Conservation (phyloP, 2,888 invertebrate species). For the Rosalia funebris region DNA sequence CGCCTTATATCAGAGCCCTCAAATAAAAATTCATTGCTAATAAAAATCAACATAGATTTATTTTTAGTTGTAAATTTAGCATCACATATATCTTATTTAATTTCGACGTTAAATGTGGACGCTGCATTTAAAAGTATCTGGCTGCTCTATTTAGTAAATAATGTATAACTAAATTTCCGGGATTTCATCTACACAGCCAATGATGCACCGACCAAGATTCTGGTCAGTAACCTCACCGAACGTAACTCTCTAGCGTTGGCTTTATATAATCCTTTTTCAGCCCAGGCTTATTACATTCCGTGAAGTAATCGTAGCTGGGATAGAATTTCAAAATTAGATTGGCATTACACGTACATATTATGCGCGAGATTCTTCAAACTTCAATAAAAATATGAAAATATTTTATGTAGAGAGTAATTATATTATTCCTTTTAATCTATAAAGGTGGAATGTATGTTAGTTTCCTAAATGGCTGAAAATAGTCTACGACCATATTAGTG, state of each 20-base stretch:
- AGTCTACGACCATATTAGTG: too few species aligned
- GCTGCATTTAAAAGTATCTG: background rate
- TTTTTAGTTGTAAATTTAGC: too few species aligned
- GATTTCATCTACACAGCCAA: constrained; percentile 17
- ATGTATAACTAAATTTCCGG: constrained; percentile 23
- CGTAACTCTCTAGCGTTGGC: constrained; percentile 2
- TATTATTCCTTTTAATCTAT: too few species aligned
- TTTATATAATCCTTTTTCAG: constrained; percentile 16
- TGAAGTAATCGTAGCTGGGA: constrained; percentile 6
- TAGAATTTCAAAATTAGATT: background rate
- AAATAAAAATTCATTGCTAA: too few species aligned
- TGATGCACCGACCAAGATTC: constrained; percentile 22
- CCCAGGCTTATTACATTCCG: background rate
- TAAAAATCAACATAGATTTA: too few species aligned
- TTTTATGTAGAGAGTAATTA: too few species aligned
- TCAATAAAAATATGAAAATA: too few species aligned
- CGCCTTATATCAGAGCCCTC: too few species aligned
- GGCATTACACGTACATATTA: too few species aligned
- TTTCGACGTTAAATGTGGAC: background rate
- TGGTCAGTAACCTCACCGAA: constrained; percentile 15
- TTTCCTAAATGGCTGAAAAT: too few species aligned
- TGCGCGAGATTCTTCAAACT: too few species aligned
- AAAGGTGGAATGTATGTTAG: too few species aligned
- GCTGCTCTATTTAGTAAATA: constrained; percentile 16
- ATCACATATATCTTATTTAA: background rate